A percentile compares a stretch with the other conserved stretches of the same genome.
Conservation (phyloP, 1,140 invertebrate genomes). For the Drosophila dunni region DNA sequence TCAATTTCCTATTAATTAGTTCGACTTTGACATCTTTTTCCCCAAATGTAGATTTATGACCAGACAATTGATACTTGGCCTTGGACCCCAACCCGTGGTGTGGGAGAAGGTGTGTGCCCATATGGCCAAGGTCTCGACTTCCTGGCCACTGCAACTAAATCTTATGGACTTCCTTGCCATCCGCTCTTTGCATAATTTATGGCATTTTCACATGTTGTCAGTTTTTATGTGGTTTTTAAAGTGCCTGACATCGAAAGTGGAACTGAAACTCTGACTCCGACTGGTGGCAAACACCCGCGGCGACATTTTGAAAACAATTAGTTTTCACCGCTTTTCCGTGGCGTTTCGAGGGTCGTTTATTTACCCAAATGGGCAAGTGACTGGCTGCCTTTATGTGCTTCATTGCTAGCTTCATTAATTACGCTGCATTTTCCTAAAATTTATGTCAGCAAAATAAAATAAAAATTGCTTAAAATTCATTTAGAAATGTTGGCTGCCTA, state of each 20-base stretch:
- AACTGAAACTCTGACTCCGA: not conserved
- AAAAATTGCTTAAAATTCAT: constrained; percentile 4
- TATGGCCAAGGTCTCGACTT: constrained; percentile 68
- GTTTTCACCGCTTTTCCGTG: constrained; percentile 28
- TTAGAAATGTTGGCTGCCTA: constrained; percentile 2
- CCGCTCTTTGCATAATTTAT: constrained; percentile 70
- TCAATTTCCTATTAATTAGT: constrained; percentile 76
- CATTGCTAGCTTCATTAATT: constrained; percentile 42
- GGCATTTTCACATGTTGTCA: constrained; percentile 81
- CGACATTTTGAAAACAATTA: constrained; percentile 78
- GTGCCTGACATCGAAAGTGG: constrained; percentile 34
- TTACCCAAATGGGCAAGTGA: constrained; percentile 33
- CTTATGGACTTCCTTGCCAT: constrained; percentile 44
- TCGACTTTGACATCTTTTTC: constrained; percentile 45
- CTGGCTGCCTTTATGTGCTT: not conserved
- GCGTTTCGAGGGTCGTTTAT: constrained; percentile 32
- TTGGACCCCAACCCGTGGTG: constrained; percentile 1
- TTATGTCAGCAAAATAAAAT: constrained; percentile 46
- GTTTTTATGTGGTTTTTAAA: constrained; percentile 81
- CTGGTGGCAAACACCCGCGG: constrained; percentile 55
- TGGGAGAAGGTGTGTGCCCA: constrained; percentile 67
- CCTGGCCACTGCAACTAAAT: constrained; percentile 59
- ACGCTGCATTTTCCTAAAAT: constrained; percentile 53
- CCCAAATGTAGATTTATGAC: constrained; percentile 65
- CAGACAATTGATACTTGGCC: constrained; percentile 64